phyloP scores from a whole-genome alignment of 2,797 vertebrate species.

The Channa striata region DNA sequence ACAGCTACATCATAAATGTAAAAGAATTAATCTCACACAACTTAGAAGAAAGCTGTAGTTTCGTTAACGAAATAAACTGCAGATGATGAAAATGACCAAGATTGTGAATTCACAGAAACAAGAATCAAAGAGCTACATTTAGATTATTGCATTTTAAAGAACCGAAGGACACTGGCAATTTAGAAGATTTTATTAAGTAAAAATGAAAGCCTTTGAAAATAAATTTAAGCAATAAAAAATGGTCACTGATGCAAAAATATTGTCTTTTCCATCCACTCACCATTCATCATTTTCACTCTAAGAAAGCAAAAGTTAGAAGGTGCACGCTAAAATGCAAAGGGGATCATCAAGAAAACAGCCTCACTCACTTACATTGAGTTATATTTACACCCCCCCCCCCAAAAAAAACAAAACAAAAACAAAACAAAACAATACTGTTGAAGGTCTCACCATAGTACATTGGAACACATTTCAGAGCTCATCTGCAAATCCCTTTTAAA shows the following conservation, averaged over 20 bases:
- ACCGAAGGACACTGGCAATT: not conserved
- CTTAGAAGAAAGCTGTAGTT: not conserved
- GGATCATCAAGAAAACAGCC: not conserved
- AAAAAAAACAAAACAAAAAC: slow-evolving; percentile 31
- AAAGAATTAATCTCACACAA: not conserved
- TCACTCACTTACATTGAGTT: not conserved
- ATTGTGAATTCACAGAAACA: no score
- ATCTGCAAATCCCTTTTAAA: slow-evolving; percentile 84
- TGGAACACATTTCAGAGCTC: slow-evolving; percentile 88
- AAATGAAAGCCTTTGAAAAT: slow-evolving; percentile 61
- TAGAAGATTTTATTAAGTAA: slow-evolving; percentile 53
- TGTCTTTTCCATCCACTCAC: slow-evolving; percentile 37
- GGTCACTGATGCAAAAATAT: slow-evolving; percentile 51
- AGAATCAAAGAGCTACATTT: no score
- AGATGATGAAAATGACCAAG: not conserved
- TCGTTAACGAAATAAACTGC: not conserved
- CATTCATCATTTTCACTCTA: slow-evolving; percentile 33
- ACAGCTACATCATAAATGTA: not conserved
- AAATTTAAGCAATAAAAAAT: slow-evolving; percentile 49
- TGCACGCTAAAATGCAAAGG: slow-evolving; percentile 24
- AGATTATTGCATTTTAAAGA: not conserved
- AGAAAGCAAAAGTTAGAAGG: slow-evolving; percentile 3
- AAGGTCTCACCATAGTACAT: slow-evolving; percentile 79
- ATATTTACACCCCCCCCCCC: slow-evolving; percentile 44
- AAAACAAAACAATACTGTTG: slow-evolving; percentile 21